Base-by-base conservation (phyloP, 2,888 invertebrate genomes). In the Morpho deidamia region DNA sequence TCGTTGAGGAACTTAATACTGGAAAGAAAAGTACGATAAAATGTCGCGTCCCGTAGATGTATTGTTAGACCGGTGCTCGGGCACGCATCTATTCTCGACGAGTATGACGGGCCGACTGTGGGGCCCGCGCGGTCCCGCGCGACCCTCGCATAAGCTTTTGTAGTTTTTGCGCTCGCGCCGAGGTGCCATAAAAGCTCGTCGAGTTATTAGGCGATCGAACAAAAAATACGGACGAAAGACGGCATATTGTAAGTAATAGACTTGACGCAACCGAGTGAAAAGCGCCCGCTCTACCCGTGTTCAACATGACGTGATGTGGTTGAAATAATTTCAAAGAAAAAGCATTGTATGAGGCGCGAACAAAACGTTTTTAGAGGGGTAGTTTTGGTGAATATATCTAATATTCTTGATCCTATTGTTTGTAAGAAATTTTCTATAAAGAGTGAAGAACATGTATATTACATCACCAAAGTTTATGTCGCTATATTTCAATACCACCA, bases 151-250 rank as follows among this genome's bases (percentile, higher is more conserved):
- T 65, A 49, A 83, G 82, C 86, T 88, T 90, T 89, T 84, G 84
- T 89, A 77, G 84, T 90, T 91, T 91, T 90, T 88, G 87, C 84
- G 81, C 81, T 76, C 78, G 79, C 78, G 81, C 76, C 77, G 85
- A 90, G 84, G 83, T 83, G 82, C 86, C 81, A 84, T 88, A 83
- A 85, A 86, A 90, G 87, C 88, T 85, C 77, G 85, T 79, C 78
- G 84, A 88, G 83, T 82, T 84, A 83, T 86, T 83, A 83, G 82
- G 78, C 72, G 74, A 71, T 68, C 65, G 71, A 68, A 82, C 81
- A 84, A 85, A 89, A 86, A 87, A 86, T 69, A 62, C 69, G 79
- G 80, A 77, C 78, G 77, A 72, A 76, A 80, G 82, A 81, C 74
- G 77, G 77, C 78, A 76, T 78, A 75, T 71, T 72, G 72, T 70